Percentiles rank a stretch among this genome's conserved stretches.
Evolutionary conservation across 2,888 invertebrate species (phyloP).

Genomic region (Tinea semifulvella): DNA sequence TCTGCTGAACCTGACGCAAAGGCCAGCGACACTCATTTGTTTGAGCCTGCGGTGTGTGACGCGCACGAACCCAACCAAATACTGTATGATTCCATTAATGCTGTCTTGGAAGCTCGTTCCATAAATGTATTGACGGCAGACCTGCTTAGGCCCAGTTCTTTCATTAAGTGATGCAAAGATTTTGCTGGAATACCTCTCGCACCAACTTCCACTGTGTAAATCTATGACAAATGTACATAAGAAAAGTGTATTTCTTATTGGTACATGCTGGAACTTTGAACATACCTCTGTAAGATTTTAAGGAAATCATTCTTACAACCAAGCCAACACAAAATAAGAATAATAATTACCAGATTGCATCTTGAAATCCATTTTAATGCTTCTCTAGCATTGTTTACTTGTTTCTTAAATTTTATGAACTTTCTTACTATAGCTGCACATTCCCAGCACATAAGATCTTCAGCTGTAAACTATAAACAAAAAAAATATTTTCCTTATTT

Average conservation of each 20-base stretch:
- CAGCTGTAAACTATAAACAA: slow-evolving; percentile 32
- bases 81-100: too few species aligned
- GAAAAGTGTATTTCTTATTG: not conserved
- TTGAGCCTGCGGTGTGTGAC: too few species aligned
- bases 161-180: too few species aligned
- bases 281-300: not conserved
- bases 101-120: too few species aligned
- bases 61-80: too few species aligned
- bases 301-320: not conserved
- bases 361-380: slow-evolving; percentile 30
- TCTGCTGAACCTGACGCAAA: too few species aligned
- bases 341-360: slow-evolving; percentile 25
- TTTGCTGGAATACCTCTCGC: too few species aligned
- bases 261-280: not conserved
- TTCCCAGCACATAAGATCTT: slow-evolving; percentile 37
- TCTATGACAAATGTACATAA: not conserved
- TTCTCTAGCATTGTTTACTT: slow-evolving; percentile 42
- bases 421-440: slow-evolving; percentile 35
- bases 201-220: too few species aligned
- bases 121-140: too few species aligned
- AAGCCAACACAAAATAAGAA: not conserved
- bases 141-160: too few species aligned
- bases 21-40: too few species aligned
- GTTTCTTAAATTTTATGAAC: slow-evolving; percentile 35
- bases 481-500: not conserved